These are phyloP conservation scores for Sitobion miscanthi DNA, from an alignment of 1,140 invertebrate genomes.

Conservation along the genomic window DNA sequence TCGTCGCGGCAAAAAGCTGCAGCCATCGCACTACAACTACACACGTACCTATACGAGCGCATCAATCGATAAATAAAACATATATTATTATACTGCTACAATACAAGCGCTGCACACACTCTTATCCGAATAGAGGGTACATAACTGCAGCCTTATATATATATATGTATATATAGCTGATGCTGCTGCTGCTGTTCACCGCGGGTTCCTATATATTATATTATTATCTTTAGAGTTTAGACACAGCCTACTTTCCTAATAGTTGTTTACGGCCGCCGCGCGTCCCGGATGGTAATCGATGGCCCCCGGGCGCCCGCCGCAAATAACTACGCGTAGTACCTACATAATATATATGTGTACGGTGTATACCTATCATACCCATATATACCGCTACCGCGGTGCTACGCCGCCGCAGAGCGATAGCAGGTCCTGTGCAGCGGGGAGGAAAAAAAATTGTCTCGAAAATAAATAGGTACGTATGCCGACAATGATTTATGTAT, in stretches of 20 bases:
- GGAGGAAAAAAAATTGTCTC: neutral
- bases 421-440: too few relatives aligned
- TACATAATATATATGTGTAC: neutral
- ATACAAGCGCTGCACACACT: neutral
- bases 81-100: neutral
- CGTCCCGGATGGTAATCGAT: constrained; percentile 38
- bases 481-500: neutral
- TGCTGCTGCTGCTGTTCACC: neutral
- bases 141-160: too few relatives aligned
- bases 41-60: neutral
- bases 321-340: constrained; percentile 2
- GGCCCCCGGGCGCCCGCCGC: constrained; percentile 18
- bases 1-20: constrained; percentile 1
- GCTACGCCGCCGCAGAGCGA: neutral
- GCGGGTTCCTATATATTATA: neutral
- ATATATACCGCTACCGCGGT: constrained; percentile 30
- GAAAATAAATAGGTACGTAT: neutral
- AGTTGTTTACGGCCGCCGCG: constrained; percentile 32
- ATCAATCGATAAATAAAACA: constrained; percentile 37
- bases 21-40: neutral
- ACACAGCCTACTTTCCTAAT: constrained; percentile 44
- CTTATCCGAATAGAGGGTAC: neutral
- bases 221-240: neutral
- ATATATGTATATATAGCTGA: neutral
- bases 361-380: neutral